Evolutionary conservation across 2,113 vertebrate species (phyloP).

Genomic region (Electrona antarctica): DNA sequence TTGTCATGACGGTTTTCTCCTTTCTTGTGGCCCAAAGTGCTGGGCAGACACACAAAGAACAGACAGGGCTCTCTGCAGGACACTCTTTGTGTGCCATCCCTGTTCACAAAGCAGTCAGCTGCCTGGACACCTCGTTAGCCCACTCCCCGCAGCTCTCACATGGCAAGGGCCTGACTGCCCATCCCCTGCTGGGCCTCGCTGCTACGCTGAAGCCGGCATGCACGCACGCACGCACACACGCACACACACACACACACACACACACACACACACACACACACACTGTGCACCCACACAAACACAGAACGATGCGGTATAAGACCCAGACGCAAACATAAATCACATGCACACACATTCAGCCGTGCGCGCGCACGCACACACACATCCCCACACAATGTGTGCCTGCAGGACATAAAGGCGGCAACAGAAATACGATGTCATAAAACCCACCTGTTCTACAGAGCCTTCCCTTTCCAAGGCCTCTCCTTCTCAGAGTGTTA

Average conservation of each 20-base stretch:
- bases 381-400: slow-evolving; percentile 13
- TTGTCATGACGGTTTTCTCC: slow-evolving; percentile 31
- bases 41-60: slow-evolving; percentile 71
- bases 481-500: slow-evolving; percentile 55
- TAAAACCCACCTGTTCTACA: slow-evolving; percentile 71
- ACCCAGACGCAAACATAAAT: too few species aligned
- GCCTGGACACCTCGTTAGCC: slow-evolving; percentile 76
- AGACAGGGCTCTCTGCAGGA: slow-evolving; percentile 74
- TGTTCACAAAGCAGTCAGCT: slow-evolving; percentile 75
- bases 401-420: slow-evolving; percentile 35
- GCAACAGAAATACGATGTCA: slow-evolving; percentile 46
- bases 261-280: neutral
- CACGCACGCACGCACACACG: neutral
- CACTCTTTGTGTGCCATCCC: slow-evolving; percentile 64
- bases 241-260: neutral
- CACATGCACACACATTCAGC: too few species aligned
- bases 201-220: slow-evolving; percentile 41
- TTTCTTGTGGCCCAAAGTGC: slow-evolving; percentile 60
- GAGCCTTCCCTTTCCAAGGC: slow-evolving; percentile 42
- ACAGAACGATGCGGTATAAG: too few species aligned
- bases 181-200: slow-evolving; percentile 52
- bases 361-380: slow-evolving; percentile 3
- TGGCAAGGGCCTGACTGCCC: slow-evolving; percentile 58
- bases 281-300: too few species aligned
- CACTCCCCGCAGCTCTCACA: slow-evolving; percentile 66